Evolutionary conservation across 2,113 vertebrate genomes (phyloP).

Genomic region (Mionectes macconnelli): DNA sequence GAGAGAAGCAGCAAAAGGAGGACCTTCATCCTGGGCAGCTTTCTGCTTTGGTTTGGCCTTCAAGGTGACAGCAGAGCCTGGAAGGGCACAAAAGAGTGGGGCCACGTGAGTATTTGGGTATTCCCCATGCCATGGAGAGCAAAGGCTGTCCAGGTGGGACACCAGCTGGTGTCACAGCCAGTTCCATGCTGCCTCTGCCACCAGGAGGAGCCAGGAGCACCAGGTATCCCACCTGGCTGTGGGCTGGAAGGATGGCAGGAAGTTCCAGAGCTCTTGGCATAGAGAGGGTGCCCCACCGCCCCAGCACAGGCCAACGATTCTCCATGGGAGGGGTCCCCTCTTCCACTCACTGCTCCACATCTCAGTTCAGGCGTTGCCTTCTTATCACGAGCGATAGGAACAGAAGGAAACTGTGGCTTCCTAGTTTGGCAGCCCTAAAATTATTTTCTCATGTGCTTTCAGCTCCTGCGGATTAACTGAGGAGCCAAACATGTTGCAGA

Average conservation of each 20-base stretch:
- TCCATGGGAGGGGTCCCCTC: not conserved
- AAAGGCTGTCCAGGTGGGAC: not conserved
- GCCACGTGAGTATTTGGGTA: not conserved
- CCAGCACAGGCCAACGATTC: not conserved
- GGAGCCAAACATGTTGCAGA: not conserved
- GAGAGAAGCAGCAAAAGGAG: conserved; percentile 46
- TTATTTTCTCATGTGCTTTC: not conserved
- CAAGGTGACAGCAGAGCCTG: not conserved
- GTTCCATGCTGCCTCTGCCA: not conserved
- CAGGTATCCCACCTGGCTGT: accelerated
- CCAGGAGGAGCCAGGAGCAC: not conserved
- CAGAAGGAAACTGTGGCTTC: conserved; percentile 19
- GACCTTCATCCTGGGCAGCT: not conserved
- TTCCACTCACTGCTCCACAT: not conserved
- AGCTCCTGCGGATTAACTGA: not conserved
- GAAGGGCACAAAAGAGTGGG: not conserved
- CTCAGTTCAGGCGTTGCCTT: not conserved
- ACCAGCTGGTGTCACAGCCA: accelerated
- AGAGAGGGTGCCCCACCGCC: accelerated
- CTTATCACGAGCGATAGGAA: not conserved
- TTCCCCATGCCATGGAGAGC: not conserved
- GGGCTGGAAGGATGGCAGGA: not conserved
- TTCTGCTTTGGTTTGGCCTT: not conserved
- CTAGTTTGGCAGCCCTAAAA: not conserved
- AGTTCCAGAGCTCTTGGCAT: accelerated